Evolutionary conservation across 2,888 invertebrate genomes (phyloP), one percentile per base, ranked within the genome.

Genomic region (Eilema caniola): DNA sequence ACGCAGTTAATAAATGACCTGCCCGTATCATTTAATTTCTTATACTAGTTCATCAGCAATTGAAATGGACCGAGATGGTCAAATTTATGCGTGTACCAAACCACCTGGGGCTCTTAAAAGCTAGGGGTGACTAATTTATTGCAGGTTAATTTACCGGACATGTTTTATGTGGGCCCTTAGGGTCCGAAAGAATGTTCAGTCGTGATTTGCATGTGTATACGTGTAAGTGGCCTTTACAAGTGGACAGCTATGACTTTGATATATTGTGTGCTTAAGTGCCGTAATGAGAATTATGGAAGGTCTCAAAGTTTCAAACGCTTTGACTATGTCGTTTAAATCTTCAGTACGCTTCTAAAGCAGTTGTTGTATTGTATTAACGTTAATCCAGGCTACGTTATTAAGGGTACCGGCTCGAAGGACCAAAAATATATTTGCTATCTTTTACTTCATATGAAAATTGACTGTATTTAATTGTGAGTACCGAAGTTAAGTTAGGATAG

Each of bases 131-230:
- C 88, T 91, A 91, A 92, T 91, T 90, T 91, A 92, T 89, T 82
- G 89, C 83, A 86, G 82, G 89, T 91, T 92, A 92, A 93, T 92
- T 92, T 88, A 89, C 88, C 82, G 85, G 77, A 83, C 83, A 85
- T 90, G 86, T 87, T 89, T 90, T 89, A 90, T 88, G 84, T 79
- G 77, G 82, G 78, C 81, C 87, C 78, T 80, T 73, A 68, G 78
- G 77, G 86, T 79, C 86, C 83, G 83, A 89, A 93, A 92, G 92
- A 92, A 93, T 91, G 91, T 88, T 86, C 85, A 81, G 85, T 83
- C 85, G 89, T 90, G 92, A 93, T 93, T 93, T 93, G 93, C 93
- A 93, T 94, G 91, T 90, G 86, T 85, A 85, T 83, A 70, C 78
- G 76, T 87, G 74, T 74, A 89, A 90, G 87, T 88, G 87, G 82